Base-by-base conservation (phyloP, 1,140 invertebrate genomes). In the Eurosta solidaginis region DNA sequence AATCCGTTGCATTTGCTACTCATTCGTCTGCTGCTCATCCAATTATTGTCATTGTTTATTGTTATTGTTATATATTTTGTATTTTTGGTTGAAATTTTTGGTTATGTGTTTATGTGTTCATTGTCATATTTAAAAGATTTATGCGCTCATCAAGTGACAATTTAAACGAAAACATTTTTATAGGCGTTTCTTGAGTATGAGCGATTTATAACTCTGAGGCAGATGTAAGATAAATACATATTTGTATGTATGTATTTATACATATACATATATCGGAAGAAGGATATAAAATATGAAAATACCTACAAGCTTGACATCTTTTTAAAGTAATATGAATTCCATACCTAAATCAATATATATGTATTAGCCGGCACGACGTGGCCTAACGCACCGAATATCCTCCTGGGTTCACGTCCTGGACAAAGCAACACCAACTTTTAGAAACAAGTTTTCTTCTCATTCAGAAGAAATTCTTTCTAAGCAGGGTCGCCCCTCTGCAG, bases 81-180 rank as follows among this genome's bases (percentile, higher is more conserved):
- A 54, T 54, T 54, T 29, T 54, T 54, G 50, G 50, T 27, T 27
- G 22, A 25, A 20, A 29, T 25, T 54, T n/a, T 54, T 54, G 50
- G 50, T 54, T 54, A 54, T 54, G 50, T 54, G 50, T 54, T 54
- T 54, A 54, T 54, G 50, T 54, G 50, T 54, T 20, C 5, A 25
- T 10, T 54, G 50, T 54, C 50, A 54, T 54, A 54, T 54, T 54
- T 54, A 27, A 12, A 25, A 54, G 50, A 54, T 54, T 54, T 54
- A 54, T 27, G 50, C 50, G 50, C 50, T 27, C 50, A 27, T 54
- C 50, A 54, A 54, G 50, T 54, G 50, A 54, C 25, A 54, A 29
- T 54, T 54, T 54, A 54, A 54, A 54, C 50, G 50, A 54, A 54
- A 54, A 50, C 22, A 54, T 29, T 54, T 27, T 54, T 54, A 54